These are phyloP conservation scores for Conopomorpha cramerella DNA, from an alignment of 1,140 invertebrate species.

Conservation along the genomic window DNA sequence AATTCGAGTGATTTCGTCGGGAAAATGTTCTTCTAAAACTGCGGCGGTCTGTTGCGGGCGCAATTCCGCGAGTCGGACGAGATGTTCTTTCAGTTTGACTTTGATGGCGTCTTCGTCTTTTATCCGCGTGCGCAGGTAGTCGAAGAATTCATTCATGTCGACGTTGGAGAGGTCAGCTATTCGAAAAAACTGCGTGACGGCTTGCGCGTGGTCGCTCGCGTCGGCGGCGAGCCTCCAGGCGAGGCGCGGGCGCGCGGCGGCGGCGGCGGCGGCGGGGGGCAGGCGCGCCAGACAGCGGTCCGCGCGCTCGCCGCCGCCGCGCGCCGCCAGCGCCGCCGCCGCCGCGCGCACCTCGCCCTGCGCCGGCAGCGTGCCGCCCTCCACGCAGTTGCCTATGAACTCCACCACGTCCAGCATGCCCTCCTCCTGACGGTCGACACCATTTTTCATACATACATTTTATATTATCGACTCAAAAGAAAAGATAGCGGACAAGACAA, in stretches of 20 bases:
- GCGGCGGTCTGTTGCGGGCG: slow-evolving; percentile 29
- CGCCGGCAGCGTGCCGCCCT: slow-evolving; percentile 9
- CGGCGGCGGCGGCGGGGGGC: not conserved
- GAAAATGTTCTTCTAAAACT: slow-evolving; percentile 23
- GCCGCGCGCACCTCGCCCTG: slow-evolving; percentile 12
- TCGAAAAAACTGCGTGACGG: slow-evolving; percentile 32
- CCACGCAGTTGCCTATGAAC: not conserved
- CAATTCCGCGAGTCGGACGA: slow-evolving; percentile 19
- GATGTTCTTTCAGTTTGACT: slow-evolving; percentile 10
- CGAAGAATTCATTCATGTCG: slow-evolving; percentile 44
- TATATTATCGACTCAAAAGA: too few relatives aligned
- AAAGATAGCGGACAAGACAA: too few relatives aligned
- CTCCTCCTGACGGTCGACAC: too few relatives aligned
- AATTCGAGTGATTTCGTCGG: slow-evolving; percentile 14
- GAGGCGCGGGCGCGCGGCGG: not conserved
- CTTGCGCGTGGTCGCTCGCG: slow-evolving; percentile 14
- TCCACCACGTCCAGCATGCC: not conserved
- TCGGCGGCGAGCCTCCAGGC: slow-evolving; percentile 1
- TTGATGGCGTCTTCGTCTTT: slow-evolving; percentile 13
- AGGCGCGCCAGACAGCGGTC: slow-evolving; percentile 6
- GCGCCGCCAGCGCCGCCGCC: slow-evolving; percentile 26
- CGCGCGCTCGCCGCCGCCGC: slow-evolving; percentile 14
- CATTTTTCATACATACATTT: too few relatives aligned
- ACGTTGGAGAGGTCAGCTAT: slow-evolving; percentile 22
- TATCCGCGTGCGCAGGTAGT: slow-evolving; percentile 26